Conservation (phyloP, 2,113 vertebrate species). For the Damaliscus lunatus region DNA sequence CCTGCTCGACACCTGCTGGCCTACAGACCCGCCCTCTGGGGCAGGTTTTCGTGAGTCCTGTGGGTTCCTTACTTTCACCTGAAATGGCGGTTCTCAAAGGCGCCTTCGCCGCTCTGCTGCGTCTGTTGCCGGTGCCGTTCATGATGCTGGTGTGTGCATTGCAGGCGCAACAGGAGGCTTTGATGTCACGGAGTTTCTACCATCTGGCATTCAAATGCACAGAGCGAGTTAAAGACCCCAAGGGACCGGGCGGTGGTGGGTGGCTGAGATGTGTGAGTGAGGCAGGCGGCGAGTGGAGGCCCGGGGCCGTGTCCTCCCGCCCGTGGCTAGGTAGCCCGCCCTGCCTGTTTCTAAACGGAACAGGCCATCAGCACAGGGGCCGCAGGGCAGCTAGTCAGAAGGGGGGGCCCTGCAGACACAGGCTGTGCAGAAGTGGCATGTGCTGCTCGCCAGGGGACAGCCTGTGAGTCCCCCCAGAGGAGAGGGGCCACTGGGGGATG, state of each 20-base stretch:
- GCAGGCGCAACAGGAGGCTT: too few species aligned
- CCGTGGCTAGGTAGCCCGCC: accelerated
- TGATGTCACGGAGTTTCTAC: too few species aligned
- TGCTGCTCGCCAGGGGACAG: not conserved
- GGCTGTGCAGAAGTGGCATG: not conserved
- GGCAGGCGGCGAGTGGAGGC: not conserved
- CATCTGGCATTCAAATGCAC: accelerated
- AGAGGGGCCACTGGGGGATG: not conserved
- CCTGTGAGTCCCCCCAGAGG: not conserved
- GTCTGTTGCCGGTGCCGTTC: accelerated
- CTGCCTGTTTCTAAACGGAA: accelerated
- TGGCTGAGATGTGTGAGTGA: not conserved
- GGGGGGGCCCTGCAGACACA: not conserved
- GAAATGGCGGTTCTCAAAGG: not conserved
- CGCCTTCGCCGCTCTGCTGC: accelerated
- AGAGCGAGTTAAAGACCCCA: not conserved
- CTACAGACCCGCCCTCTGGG: accelerated
- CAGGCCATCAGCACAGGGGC: accelerated
- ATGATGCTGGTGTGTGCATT: accelerated
- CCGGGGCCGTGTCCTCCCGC: accelerated
- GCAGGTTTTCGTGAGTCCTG: accelerated
- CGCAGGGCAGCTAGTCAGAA: not conserved
- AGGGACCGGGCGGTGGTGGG: not conserved
- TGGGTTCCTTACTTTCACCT: accelerated
- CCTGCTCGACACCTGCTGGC: accelerated